Conservation (phyloP, 1,140 invertebrate genomes). For the Steinernema feltiae region DNA sequence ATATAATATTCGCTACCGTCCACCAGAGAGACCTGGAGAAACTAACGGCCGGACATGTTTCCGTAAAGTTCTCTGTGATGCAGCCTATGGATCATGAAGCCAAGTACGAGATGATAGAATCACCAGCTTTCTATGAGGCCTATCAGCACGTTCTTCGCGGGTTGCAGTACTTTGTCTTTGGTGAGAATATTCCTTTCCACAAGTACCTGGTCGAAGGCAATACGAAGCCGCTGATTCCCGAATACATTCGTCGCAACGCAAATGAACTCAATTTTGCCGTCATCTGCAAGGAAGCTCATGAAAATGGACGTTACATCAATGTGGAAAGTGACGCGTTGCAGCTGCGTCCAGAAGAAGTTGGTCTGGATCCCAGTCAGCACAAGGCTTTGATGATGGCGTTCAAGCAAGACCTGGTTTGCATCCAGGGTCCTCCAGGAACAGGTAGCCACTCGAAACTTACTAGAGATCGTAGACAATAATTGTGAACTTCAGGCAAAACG, state of each 20-base stretch:
- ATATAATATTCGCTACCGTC: conserved; percentile 68
- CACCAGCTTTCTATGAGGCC: conserved; percentile 62
- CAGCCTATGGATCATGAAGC: no score
- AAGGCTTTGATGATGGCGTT: conserved; percentile 60
- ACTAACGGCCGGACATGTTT: conserved; percentile 61
- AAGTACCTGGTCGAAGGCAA: conserved; percentile 16
- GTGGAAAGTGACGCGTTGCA: conserved; percentile 8
- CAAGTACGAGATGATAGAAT: conserved; percentile 61
- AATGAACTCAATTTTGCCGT: conserved; percentile 48
- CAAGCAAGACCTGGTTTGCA: conserved; percentile 64
- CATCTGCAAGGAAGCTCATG: conserved; percentile 17
- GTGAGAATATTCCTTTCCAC: background rate
- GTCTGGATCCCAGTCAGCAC: conserved; percentile 60
- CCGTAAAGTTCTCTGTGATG: conserved; percentile 56
- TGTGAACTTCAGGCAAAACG: conserved; percentile 75
- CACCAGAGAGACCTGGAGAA: conserved; percentile 62
- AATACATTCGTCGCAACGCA: background rate
- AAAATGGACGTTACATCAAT: conserved; percentile 35
- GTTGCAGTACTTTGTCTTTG: background rate
- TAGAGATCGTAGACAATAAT: no score
- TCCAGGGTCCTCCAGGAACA: conserved; percentile 73
- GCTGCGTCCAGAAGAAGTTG: conserved; percentile 1
- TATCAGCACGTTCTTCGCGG: conserved; percentile 58
- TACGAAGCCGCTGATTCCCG: background rate
- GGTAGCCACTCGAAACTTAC: conserved; percentile 68